Conservation (phyloP, 2,888 invertebrate genomes). For the Cerceris rybyensis region DNA sequence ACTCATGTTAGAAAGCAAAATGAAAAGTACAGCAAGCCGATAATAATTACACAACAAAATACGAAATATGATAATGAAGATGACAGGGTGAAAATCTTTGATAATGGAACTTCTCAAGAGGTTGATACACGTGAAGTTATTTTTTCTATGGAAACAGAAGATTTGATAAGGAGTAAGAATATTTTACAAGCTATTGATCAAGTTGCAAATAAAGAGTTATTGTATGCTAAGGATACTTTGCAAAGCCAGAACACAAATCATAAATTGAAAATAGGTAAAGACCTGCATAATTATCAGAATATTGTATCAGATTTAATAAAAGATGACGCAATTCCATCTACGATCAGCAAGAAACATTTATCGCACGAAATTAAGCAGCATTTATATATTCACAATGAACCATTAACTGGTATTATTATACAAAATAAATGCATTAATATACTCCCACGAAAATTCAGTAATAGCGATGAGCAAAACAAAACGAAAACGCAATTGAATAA, state of each 20-base stretch:
- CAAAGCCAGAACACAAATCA: conserved; percentile 25
- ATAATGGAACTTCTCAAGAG: conserved; percentile 24
- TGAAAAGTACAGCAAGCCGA: conserved; percentile 22
- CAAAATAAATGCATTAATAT: conserved; percentile 58
- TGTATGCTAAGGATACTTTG: conserved; percentile 5
- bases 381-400: conserved; percentile 49
- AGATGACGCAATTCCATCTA: conserved; percentile 12
- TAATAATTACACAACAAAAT: conserved; percentile 24
- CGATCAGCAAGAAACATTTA: conserved; percentile 11
- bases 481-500: conserved; percentile 42
- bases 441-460: conserved; percentile 39
- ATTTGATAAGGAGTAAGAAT: conserved; percentile 25
- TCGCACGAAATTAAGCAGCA: conserved; percentile 39
- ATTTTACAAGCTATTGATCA: conserved; percentile 29
- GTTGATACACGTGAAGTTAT: conserved; percentile 12
- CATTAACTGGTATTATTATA: conserved; percentile 51
- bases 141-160: conserved; percentile 18
- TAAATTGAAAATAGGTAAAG: conserved; percentile 16
- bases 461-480: conserved; percentile 35
- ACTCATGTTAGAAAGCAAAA: conserved; percentile 15
- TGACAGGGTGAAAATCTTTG: conserved; percentile 11
- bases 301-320: conserved; percentile 29
- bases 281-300: conserved; percentile 28
- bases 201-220: conserved; percentile 12
- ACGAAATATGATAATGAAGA: conserved; percentile 14